phyloP scores from a whole-genome alignment of 2,888 invertebrate species.

The Drosophila conformis region DNA sequence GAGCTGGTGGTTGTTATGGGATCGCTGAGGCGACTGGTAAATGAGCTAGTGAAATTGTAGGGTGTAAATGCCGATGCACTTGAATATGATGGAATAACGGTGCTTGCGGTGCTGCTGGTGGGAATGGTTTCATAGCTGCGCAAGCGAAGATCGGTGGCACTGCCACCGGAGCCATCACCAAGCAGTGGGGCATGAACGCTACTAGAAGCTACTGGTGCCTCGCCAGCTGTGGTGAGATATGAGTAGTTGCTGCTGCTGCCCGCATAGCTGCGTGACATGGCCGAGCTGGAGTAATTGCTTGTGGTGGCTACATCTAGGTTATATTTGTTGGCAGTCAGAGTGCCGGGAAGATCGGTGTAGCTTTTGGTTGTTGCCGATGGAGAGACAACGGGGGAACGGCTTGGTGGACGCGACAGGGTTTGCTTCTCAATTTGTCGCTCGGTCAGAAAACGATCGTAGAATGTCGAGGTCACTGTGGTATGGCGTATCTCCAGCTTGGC shows the following conservation, averaged over 20 bases:
- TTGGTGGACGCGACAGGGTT: slow-evolving; percentile 73
- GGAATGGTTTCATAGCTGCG: slow-evolving; percentile 77
- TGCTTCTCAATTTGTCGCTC: slow-evolving; percentile 83
- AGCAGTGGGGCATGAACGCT: neutral
- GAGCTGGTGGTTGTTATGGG: slow-evolving; percentile 35
- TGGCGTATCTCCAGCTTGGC: slow-evolving; percentile 84
- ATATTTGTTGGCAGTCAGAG: slow-evolving; percentile 30
- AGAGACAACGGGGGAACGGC: slow-evolving; percentile 80
- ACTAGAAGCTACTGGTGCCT: slow-evolving; percentile 27
- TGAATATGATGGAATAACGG: slow-evolving; percentile 54
- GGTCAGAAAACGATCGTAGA: slow-evolving; percentile 84
- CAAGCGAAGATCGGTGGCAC: slow-evolving; percentile 54
- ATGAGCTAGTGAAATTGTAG: slow-evolving; percentile 53
- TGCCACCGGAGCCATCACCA: slow-evolving; percentile 17
- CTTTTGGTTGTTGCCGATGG: slow-evolving; percentile 79
- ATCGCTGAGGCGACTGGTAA: slow-evolving; percentile 46
- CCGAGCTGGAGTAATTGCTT: slow-evolving; percentile 34
- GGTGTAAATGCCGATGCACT: slow-evolving; percentile 51
- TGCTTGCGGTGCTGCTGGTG: slow-evolving; percentile 29
- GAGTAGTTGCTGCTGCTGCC: slow-evolving; percentile 67
- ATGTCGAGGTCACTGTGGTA: slow-evolving; percentile 84
- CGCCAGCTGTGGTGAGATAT: slow-evolving; percentile 59
- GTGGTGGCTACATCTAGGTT: slow-evolving; percentile 30
- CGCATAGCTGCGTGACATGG: slow-evolving; percentile 62
- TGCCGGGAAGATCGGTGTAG: slow-evolving; percentile 71